phyloP scores from a whole-genome alignment of 92 coral and sea anemone genomes.

The Nematostella vectensis region DNA sequence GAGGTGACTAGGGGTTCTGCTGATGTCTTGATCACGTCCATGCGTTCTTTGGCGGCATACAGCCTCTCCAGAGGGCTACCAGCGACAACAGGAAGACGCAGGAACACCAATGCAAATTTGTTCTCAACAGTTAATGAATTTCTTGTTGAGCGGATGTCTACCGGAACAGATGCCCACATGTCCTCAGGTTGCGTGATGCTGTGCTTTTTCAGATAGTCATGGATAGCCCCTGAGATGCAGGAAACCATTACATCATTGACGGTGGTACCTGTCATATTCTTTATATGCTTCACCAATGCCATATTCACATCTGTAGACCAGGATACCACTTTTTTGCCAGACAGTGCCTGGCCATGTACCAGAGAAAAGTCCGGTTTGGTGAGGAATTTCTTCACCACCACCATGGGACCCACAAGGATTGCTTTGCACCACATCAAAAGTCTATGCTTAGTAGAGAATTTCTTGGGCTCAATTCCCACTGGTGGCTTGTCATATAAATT shows the following conservation, averaged over 20 bases:
- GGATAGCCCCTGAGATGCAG: conserved; percentile 81
- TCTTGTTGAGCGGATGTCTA: conserved; percentile 73
- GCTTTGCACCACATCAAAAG: conserved; percentile 97
- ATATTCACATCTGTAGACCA: conserved; percentile 86
- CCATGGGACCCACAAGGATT: conserved; percentile 59
- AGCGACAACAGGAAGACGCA: conserved; percentile 74
- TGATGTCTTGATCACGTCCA: conserved; percentile 88
- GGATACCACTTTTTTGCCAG: conserved; percentile 69
- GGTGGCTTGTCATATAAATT: conserved; percentile 85
- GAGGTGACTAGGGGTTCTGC: conserved; percentile 87
- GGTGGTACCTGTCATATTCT: conserved; percentile 74
- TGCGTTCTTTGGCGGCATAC: conserved; percentile 73
- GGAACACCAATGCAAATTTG: conserved; percentile 85
- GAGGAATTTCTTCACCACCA: conserved; percentile 53
- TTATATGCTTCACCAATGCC: conserved; percentile 68
- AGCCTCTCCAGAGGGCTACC: conserved; percentile 62
- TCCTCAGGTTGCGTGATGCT: conserved; percentile 51
- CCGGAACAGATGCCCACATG: conserved; percentile 94
- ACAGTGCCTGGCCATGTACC: conserved; percentile 74
- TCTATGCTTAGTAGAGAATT: conserved; percentile 79
- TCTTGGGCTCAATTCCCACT: conserved; percentile 57
- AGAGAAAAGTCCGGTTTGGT: conserved; percentile 60
- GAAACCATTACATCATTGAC: conserved; percentile 98
- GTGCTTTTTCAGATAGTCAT: conserved; percentile 47
- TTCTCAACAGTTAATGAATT: conserved; percentile 69